A percentile compares a stretch with the other conserved stretches of the same genome.
Evolutionary conservation across 2,113 vertebrate species (phyloP).

Genomic region (Cheilinus undulatus): DNA sequence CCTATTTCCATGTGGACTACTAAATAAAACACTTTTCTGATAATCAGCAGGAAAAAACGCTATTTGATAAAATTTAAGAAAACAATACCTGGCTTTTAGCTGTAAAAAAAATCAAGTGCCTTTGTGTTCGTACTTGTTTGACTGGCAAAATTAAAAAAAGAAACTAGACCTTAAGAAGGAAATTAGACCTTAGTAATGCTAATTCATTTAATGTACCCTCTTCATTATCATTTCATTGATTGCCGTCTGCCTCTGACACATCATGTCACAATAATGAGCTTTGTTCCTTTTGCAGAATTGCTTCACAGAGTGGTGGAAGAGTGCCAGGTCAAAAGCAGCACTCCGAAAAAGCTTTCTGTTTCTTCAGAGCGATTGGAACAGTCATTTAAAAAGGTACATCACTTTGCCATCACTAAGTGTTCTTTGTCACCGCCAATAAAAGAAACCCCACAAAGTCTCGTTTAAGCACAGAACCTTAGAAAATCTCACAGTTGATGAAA

Average conservation of each 20-base stretch:
- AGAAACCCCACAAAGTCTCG: slow-evolving; percentile 54
- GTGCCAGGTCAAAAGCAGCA: slow-evolving; percentile 84
- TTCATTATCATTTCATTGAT: slow-evolving; percentile 73
- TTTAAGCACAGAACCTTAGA: slow-evolving; percentile 45
- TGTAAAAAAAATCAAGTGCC: slow-evolving; percentile 24
- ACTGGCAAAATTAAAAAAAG: slow-evolving; percentile 62
- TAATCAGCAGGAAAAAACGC: slow-evolving; percentile 40
- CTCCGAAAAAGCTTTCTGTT: slow-evolving; percentile 82
- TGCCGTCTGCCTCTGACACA: slow-evolving; percentile 70
- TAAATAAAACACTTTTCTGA: slow-evolving; percentile 61
- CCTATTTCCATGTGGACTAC: slow-evolving; percentile 41
- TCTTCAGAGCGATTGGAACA: slow-evolving; percentile 81
- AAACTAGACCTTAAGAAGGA: slow-evolving; percentile 50
- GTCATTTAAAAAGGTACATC: slow-evolving; percentile 89
- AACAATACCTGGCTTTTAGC: slow-evolving; percentile 24
- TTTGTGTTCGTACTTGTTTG: slow-evolving; percentile 27
- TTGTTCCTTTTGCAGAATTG: slow-evolving; percentile 86
- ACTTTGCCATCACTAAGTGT: slow-evolving; percentile 59
- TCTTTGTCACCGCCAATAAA: slow-evolving; percentile 75
- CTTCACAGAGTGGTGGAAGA: slow-evolving; percentile 83
- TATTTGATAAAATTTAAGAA: slow-evolving; percentile 35
- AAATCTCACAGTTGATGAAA: slow-evolving; percentile 31
- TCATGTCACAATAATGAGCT: slow-evolving; percentile 79
- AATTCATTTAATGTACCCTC: slow-evolving; percentile 83
- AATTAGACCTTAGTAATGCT: slow-evolving; percentile 85